Evolutionary conservation across 2,113 vertebrate species (phyloP), one percentile per base, ranked within the genome.

Genomic region (Crocuta crocuta): DNA sequence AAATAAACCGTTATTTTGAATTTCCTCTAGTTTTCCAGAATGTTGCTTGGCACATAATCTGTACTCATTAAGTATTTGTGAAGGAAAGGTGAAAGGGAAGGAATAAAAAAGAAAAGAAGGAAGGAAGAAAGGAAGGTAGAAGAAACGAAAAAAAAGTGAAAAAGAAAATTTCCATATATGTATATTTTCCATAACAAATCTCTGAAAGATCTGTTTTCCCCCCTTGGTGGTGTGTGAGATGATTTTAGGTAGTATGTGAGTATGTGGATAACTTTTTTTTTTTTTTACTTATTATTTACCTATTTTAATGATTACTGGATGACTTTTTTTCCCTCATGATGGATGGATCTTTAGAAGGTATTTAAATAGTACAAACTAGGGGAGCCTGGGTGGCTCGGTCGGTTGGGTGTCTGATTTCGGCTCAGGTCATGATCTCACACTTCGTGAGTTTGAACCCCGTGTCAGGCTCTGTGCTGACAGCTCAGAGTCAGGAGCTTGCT

Each of bases 351-450:
- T 85, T 0, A 68, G 33, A 65, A 39, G 9, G 13, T 79, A 53
- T 24, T 92, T 86, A 68, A 86, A 66, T 91, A 92, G 53, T 68
- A 96, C 80, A 87, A 33, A 76, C 35, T 61, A 61, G 58, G 58
- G 19, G 21, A 21, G 7, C 58, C 21, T 61, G 58, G 58, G 58
- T 61, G 21, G 21, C 58, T 61, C 58, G 7, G 58, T 61, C 21
- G 21, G 58, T 61, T 61, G 58, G 58, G 58, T 61, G 21, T 61
- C 58, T 61, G 19, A 61, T 21, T 61, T 61, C 8, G 58, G 21
- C 21, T 61, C 21, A 61, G 7, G 58, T 61, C 19, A 9, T 23
- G 8, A 61, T 61, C 58, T 23, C 21, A 7, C 21, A 9, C 17
- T 61, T 61, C 9, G 7, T 61, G 58, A 58, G 58, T 61, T 61